Evolutionary conservation across 1,140 invertebrate genomes (phyloP), one percentile per base, ranked within the genome.

Genomic region (Trichonephila clavipes): DNA sequence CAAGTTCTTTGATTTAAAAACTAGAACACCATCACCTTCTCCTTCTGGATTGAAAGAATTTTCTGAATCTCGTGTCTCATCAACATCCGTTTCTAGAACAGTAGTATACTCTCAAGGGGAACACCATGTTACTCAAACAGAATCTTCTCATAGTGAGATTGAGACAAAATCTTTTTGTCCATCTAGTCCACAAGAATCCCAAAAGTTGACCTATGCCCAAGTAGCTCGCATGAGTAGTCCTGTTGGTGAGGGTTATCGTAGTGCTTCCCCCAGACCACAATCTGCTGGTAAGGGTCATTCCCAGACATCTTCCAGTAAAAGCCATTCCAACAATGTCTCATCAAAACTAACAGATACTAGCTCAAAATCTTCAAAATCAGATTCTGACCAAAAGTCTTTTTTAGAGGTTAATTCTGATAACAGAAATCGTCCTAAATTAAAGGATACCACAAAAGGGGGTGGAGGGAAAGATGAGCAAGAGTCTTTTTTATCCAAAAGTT

Each of bases 351-450:
- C 62, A 61, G 88, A 90, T 40, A 34, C 66, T 58, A 64, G 59
- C 18, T 21, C 58, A 64, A 59, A 59, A 58, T 18, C 8, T 19
- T 28, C 34, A 62, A 85, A 82, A 34, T 61, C 88, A 21, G 82
- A 90, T 34, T 82, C 93, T 72, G 14, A 86, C 34, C 94, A 94
- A 21, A 87, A 93, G 87, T 93, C 94, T 94, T 94, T 94, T 94
- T 94, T 94, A 94, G 92, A 91, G 94, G 77, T 94, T 88, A 85
- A 86, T 89, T 93, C 94, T 34, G 94, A 94, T 59, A 90, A 93
- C 21, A 89, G 94, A 66, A 94, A 89, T 77, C 86, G 94, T 2
- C 94, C 94, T 19, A 94, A 94, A 88, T 44, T 94, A 82, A 61
- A 94, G 51, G 44, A 69, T 4, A 18, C 77, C 64, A 24, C 21